These are phyloP conservation scores for Thamnophis elegans DNA, from an alignment of 2,797 vertebrate species.

Conservation along the genomic window DNA sequence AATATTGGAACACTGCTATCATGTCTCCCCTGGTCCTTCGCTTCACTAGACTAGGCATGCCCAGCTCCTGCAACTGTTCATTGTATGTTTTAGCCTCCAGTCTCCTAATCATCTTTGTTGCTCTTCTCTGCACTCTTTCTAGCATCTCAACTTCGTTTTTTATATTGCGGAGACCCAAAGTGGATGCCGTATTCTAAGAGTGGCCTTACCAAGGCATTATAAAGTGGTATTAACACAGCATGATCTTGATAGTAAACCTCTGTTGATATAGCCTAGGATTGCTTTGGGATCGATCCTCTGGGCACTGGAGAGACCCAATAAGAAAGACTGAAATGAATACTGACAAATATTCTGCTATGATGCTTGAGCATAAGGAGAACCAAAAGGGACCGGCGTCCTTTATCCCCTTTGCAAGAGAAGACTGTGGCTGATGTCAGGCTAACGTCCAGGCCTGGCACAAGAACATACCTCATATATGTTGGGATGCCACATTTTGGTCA, in stretches of 20 bases:
- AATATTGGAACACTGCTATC: not conserved
- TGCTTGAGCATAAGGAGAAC: not conserved
- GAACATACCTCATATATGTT: constrained; percentile 94
- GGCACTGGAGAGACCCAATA: not conserved
- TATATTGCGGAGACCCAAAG: not conserved
- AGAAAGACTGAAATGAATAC: not conserved
- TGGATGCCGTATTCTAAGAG: not conserved
- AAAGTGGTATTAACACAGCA: no score
- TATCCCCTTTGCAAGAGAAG: not conserved
- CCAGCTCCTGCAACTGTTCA: not conserved
- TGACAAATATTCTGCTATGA: not conserved
- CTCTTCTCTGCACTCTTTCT: not conserved
- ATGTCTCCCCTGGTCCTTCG: no score
- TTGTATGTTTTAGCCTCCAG: not conserved
- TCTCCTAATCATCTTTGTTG: not conserved
- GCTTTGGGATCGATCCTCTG: not conserved
- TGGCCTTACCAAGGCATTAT: no score
- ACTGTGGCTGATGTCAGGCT: not conserved
- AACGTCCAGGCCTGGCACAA: rapidly evolving
- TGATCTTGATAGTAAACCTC: not conserved
- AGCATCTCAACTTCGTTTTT: not conserved
- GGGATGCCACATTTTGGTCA: constrained; percentile 99
- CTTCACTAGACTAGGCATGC: not conserved
- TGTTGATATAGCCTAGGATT: not conserved
- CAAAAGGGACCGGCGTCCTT: not conserved